Evolutionary conservation across 2,797 vertebrate species (phyloP).

Genomic region (Mycteria americana): DNA sequence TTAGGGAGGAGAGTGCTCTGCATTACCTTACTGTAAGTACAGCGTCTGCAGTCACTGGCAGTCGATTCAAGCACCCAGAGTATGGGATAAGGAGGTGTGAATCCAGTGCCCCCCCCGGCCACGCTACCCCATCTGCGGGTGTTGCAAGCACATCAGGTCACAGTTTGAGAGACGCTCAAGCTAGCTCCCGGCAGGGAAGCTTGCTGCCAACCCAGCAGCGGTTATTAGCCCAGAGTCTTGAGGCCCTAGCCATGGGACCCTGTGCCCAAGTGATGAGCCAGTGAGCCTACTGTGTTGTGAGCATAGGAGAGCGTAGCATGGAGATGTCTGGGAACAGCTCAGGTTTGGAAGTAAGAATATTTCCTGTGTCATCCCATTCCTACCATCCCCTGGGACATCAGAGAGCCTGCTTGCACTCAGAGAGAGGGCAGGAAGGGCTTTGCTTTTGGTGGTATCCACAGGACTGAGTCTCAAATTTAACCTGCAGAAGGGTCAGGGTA

Average conservation of each 20-base stretch:
- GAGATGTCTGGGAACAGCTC: not conserved
- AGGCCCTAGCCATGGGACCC: not conserved
- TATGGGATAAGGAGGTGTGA: not conserved
- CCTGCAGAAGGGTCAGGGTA: not conserved
- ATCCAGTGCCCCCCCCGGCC: not conserved
- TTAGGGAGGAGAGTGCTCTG: not conserved
- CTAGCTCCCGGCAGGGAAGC: not conserved
- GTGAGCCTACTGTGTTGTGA: not conserved
- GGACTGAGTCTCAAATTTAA: not conserved
- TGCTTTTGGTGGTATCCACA: not conserved
- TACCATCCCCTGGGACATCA: not conserved
- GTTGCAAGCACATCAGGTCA: not conserved
- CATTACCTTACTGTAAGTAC: not conserved
- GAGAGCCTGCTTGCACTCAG: not conserved
- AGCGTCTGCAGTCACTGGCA: not conserved
- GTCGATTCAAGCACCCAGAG: not conserved
- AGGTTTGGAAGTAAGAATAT: not conserved
- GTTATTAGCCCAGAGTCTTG: not conserved
- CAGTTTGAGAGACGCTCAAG: not conserved
- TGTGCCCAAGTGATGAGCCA: not conserved
- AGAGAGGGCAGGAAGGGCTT: not conserved
- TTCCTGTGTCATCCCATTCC: not conserved
- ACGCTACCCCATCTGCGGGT: not conserved
- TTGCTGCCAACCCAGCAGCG: rapidly evolving
- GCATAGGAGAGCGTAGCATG: rapidly evolving